A percentile compares a stretch with the other conserved stretches of the same genome.
Conservation (phyloP, 1,140 invertebrate species). For the Mya arenaria region DNA sequence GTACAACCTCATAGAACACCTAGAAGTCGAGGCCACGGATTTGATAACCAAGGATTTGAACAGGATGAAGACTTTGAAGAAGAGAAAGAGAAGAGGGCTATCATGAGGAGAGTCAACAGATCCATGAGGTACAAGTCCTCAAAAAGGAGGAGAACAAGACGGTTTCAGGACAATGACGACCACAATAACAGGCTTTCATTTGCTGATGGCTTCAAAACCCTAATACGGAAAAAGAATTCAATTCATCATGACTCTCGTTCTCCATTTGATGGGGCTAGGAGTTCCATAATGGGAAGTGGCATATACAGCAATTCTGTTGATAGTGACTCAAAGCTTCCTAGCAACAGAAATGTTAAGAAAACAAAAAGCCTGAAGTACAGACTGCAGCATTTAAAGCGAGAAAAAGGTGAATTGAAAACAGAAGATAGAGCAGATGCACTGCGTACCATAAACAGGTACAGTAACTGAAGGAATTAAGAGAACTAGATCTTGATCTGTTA, state of each 20-base stretch:
- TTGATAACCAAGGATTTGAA: slow-evolving; percentile 1
- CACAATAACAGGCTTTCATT: slow-evolving; percentile 6
- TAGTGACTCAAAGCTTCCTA: slow-evolving; percentile 31
- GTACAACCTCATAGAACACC: neutral
- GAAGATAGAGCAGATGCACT: slow-evolving; percentile 30
- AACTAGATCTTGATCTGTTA: too few species aligned
- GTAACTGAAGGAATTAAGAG: too few species aligned
- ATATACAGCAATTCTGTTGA: neutral
- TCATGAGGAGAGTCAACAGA: neutral
- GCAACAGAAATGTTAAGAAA: slow-evolving; percentile 38
- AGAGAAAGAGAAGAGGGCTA: neutral
- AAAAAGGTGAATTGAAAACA: neutral
- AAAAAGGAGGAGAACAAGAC: slow-evolving; percentile 14
- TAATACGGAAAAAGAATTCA: slow-evolving; percentile 6
- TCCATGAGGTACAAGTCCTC: neutral
- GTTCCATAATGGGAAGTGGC: neutral
- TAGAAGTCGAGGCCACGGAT: neutral
- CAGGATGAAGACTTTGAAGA: slow-evolving; percentile 13
- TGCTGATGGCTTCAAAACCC: slow-evolving; percentile 26
- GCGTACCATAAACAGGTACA: neutral
- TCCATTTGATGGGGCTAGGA: too few species aligned
- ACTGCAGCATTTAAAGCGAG: neutral
- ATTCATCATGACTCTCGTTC: too few species aligned
- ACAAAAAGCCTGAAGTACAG: slow-evolving; percentile 36
- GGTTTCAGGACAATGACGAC: neutral